These are phyloP conservation scores for Cyprinodon variegatus DNA, from an alignment of 2,113 vertebrate species.

Conservation along the genomic window DNA sequence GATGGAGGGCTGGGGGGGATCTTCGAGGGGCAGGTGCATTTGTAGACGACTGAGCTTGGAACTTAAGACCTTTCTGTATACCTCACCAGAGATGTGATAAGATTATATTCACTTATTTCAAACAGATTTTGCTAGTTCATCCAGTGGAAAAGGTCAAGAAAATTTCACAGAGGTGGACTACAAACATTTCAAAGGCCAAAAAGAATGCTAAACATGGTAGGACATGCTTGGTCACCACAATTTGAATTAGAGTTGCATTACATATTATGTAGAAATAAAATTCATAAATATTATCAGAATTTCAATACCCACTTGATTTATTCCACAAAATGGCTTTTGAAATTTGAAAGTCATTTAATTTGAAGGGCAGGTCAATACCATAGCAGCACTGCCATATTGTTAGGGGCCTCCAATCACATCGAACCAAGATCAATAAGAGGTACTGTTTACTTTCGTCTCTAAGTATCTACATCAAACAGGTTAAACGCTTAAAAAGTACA, in stretches of 20 bases:
- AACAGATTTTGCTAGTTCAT: neutral
- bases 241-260: neutral
- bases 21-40: slow-evolving; percentile 7
- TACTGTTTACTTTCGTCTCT: neutral
- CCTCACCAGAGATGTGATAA: slow-evolving; percentile 9
- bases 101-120: slow-evolving; percentile 20
- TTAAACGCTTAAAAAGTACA: too few species aligned
- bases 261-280: neutral
- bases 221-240: neutral
- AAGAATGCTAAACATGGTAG: neutral
- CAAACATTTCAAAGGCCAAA: neutral
- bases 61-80: slow-evolving; percentile 3
- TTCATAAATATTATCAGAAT: neutral
- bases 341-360: neutral
- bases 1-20: slow-evolving; percentile 8
- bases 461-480: neutral
- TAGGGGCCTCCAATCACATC: too few species aligned
- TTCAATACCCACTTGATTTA: neutral
- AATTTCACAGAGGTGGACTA: neutral
- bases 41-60: slow-evolving; percentile 1
- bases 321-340: neutral
- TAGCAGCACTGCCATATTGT: too few species aligned
- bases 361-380: too few species aligned
- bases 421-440: too few species aligned
- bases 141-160: neutral